phyloP scores from a whole-genome alignment of 2,113 vertebrate genomes.

The Misgurnus anguillicaudatus region DNA sequence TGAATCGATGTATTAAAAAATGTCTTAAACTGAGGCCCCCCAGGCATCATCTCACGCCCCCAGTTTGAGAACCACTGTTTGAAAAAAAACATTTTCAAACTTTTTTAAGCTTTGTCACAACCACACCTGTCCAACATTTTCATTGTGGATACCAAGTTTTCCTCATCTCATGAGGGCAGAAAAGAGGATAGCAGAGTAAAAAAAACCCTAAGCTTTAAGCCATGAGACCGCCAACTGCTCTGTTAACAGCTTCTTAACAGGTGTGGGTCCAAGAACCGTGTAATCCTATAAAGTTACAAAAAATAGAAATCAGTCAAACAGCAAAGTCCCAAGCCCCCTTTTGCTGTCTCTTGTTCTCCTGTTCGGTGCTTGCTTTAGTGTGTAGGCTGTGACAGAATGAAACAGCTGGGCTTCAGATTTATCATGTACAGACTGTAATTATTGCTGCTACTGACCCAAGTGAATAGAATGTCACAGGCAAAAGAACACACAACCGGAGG shows the following conservation, averaged over 20 bases:
- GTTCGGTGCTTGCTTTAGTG: constrained; percentile 43
- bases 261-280: constrained; percentile 77
- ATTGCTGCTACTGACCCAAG: constrained; percentile 82
- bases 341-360: constrained; percentile 29
- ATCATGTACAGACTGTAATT: constrained; percentile 84
- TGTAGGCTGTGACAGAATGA: constrained; percentile 73
- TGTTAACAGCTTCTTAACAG: constrained; percentile 81
- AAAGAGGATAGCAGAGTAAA: constrained; percentile 23
- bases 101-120: background rate
- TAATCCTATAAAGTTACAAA: constrained; percentile 83
- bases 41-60: too few species aligned
- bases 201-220: constrained; percentile 67
- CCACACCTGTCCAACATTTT: background rate
- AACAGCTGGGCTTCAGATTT: constrained; percentile 85
- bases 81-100: background rate
- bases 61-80: background rate
- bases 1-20: too few species aligned
- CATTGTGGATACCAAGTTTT: background rate
- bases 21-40: too few species aligned
- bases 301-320: constrained; percentile 75
- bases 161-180: constrained; percentile 61
- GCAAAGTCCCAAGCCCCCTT: constrained; percentile 66
- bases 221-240: constrained; percentile 77
- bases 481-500: constrained; percentile 59
- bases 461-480: constrained; percentile 73